Evolutionary conservation across 2,888 invertebrate species (phyloP), one percentile per base, ranked within the genome.

Genomic region (Pristionchus mayeri): DNA sequence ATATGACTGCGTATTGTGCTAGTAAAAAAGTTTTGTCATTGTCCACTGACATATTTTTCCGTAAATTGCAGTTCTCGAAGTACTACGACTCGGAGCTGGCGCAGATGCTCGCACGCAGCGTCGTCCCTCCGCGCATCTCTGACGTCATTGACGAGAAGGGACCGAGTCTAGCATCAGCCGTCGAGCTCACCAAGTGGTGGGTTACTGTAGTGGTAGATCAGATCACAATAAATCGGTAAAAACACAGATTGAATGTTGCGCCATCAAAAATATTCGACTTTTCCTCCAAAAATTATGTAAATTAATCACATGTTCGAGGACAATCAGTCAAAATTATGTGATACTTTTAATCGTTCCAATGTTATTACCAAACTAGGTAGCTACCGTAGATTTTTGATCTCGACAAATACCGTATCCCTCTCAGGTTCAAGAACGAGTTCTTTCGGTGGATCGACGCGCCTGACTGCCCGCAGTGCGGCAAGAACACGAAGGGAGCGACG

Each of bases 361-460:
- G n/a, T n/a, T n/a, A n/a, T n/a, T n/a, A n/a, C n/a, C n/a, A n/a
- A n/a, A n/a, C n/a, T n/a, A n/a, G n/a, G n/a, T n/a, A n/a, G n/a
- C n/a, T n/a, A n/a, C n/a, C n/a, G n/a, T n/a, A n/a, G n/a, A n/a
- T n/a, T n/a, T n/a, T n/a, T n/a, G n/a, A n/a, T n/a, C n/a, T n/a
- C n/a, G n/a, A n/a, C n/a, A n/a, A 44, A 27, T 30, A 13, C 60
- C 60, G 60, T 60, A 40, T 1, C 21, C 11, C 6, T 30, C 0
- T 40, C 34, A 81, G 99, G 98, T 99, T 98, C 93, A 98, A 98
- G 93, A 94, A 95, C 52, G 95, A 95, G 84, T 98, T 98, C 94
- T 99, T 99, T 93, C 94, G 94, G 76, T 99, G 98, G 99, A 95
- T 97, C 34, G 96, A 98, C 93, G 94, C 94, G 11, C 93, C 93